A percentile compares a stretch with the other conserved stretches of the same genome.
These are phyloP conservation scores for Acronicta psi DNA, from an alignment of 2,888 invertebrate species.

Conservation along the genomic window DNA sequence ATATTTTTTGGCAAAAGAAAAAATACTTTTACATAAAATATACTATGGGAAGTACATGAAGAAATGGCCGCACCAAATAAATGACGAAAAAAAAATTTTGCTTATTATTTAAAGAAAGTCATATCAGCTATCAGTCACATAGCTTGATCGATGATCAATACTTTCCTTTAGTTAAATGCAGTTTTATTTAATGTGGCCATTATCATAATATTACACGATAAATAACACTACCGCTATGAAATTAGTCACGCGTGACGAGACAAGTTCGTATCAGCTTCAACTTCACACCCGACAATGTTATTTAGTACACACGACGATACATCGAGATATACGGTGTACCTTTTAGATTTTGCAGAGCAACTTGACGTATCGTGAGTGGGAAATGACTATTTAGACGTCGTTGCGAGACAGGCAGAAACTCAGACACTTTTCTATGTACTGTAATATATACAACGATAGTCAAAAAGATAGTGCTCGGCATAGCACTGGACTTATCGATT, in stretches of 20 bases:
- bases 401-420: conserved; percentile 7
- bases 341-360: too few relatives aligned
- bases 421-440: conserved; percentile 3
- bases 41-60: not conserved
- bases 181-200: not conserved
- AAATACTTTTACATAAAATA: not conserved
- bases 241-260: not conserved
- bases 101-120: too few relatives aligned
- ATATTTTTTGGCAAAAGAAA: not conserved
- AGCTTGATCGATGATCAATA: not conserved
- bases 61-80: not conserved
- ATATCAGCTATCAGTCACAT: too few relatives aligned
- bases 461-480: not conserved
- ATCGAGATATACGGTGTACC: too few relatives aligned
- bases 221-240: not conserved
- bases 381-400: not conserved
- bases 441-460: conserved; percentile 2
- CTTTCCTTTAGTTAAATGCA: not conserved
- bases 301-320: not conserved
- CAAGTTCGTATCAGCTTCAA: not conserved
- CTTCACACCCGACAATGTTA: not conserved
- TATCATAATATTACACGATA: not conserved
- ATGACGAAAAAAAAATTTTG: not conserved
- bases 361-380: too few relatives aligned
- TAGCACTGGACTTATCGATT: too few relatives aligned